phyloP scores from a whole-genome alignment of 2,113 vertebrate genomes.

The Excalfactoria chinensis region DNA sequence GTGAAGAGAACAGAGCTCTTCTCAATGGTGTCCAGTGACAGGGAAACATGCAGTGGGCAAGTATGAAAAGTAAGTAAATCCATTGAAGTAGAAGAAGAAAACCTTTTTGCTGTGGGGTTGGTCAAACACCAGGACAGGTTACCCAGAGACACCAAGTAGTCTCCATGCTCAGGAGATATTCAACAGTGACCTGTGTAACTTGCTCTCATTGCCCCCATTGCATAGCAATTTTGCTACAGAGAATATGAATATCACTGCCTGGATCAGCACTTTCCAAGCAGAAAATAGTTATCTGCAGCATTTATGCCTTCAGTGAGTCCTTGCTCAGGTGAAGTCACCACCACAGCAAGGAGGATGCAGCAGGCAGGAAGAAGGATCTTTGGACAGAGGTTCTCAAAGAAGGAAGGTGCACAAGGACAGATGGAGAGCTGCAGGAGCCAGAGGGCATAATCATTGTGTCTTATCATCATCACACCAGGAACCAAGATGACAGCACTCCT shows the following conservation, averaged over 20 bases:
- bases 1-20: background rate
- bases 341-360: background rate
- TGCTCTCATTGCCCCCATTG: background rate
- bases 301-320: background rate
- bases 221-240: background rate
- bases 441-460: background rate
- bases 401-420: background rate
- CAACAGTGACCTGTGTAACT: background rate
- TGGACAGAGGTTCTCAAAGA: background rate
- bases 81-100: background rate
- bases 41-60: background rate
- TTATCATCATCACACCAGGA: background rate
- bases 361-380: background rate
- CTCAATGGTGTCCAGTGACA: background rate
- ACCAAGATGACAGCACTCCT: background rate
- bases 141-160: rapidly evolving
- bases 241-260: background rate
- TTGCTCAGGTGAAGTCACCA: background rate
- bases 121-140: background rate
- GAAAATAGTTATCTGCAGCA: background rate
- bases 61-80: background rate
- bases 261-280: background rate
- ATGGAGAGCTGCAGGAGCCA: background rate
- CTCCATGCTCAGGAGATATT: background rate
- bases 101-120: too few relatives aligned